Evolutionary conservation across 1,140 invertebrate species (phyloP).

Genomic region (Augochlora pura): DNA sequence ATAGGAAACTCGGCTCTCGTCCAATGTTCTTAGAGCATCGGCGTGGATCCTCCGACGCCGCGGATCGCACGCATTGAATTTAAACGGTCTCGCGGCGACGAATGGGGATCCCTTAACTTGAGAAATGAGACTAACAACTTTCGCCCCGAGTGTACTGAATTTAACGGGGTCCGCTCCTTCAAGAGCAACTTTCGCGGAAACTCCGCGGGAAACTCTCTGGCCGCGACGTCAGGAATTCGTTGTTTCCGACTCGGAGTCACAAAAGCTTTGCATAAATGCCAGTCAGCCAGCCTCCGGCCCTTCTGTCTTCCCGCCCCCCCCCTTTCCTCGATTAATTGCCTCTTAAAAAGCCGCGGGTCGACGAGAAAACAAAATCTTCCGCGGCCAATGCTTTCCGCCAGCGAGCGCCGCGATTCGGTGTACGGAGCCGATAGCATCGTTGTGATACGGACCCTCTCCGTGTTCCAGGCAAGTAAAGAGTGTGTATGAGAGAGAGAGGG

Average conservation of each 20-base stretch:
- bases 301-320: background rate
- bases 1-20: constrained; percentile 15
- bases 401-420: constrained; percentile 12
- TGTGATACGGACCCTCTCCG: background rate
- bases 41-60: background rate
- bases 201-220: constrained; percentile 23
- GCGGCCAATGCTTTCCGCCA: background rate
- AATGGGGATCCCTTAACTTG: constrained; percentile 20
- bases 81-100: constrained; percentile 20
- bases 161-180: constrained; percentile 27
- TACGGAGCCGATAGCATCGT: background rate
- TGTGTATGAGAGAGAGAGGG: background rate
- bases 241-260: constrained; percentile 36
- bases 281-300: background rate
- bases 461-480: too few relatives aligned
- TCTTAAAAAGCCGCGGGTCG: background rate
- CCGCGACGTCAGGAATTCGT: constrained; percentile 36
- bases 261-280: constrained; percentile 35
- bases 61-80: constrained; percentile 35
- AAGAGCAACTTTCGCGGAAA: constrained; percentile 32
- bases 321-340: background rate
- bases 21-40: constrained; percentile 2
- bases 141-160: constrained; percentile 34
- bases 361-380: background rate
- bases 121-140: constrained; percentile 44